Percentiles rank a stretch among this genome's conserved stretches.
phyloP scores from a whole-genome alignment of 1,140 invertebrate species.

The Harpegnathos saltator region DNA sequence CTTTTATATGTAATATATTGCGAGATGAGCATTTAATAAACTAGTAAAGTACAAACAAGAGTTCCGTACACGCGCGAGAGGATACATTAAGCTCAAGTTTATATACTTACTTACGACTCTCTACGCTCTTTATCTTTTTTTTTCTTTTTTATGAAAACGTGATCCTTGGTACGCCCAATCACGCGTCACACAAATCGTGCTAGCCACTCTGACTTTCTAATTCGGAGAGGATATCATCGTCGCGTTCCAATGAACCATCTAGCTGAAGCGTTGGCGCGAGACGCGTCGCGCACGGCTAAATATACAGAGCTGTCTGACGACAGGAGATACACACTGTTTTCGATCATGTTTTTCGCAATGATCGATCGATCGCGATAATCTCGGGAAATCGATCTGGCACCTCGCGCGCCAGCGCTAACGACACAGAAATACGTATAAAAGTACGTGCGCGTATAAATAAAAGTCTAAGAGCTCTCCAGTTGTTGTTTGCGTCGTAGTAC shows the following conservation, averaged over 20 bases:
- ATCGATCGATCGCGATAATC: too few species aligned
- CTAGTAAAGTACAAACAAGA: constrained; percentile 81
- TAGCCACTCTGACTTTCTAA: constrained; percentile 7
- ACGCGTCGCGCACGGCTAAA: not conserved
- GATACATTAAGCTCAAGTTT: constrained; percentile 80
- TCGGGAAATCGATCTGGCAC: too few species aligned
- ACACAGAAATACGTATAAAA: too few species aligned
- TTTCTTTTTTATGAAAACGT: constrained; percentile 58
- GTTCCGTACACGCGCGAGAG: constrained; percentile 74
- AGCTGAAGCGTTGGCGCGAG: constrained; percentile 1
- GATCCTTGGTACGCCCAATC: constrained; percentile 66
- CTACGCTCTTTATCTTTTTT: constrained; percentile 58
- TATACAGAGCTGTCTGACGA: too few species aligned
- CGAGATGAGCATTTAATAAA: constrained; percentile 71
- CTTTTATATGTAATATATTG: constrained; percentile 71
- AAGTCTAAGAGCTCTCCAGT: too few species aligned
- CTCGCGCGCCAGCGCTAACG: too few species aligned
- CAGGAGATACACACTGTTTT: too few species aligned
- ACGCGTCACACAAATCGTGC: constrained; percentile 48
- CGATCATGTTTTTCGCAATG: too few species aligned
- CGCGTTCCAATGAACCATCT: not conserved
- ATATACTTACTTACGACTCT: constrained; percentile 73
- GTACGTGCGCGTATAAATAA: too few species aligned
- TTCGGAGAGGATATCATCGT: constrained; percentile 4
- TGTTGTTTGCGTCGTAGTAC: too few species aligned